Conservation (phyloP, 2,797 vertebrate species). For the Myotis pilosus region DNA sequence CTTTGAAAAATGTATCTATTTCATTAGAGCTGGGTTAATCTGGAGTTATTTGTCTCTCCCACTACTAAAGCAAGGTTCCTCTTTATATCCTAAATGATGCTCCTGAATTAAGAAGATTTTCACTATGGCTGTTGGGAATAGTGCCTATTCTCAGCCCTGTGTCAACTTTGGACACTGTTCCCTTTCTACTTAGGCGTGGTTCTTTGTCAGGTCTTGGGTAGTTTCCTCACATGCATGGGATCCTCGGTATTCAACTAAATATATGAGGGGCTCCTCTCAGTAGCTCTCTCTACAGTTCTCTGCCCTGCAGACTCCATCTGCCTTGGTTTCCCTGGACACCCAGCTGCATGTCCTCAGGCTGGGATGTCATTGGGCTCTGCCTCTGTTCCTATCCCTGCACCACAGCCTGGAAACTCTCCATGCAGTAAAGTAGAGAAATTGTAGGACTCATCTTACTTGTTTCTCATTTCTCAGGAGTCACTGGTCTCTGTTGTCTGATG, state of each 20-base stretch:
- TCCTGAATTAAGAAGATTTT: background rate
- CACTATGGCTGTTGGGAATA: background rate
- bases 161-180: background rate
- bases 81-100: background rate
- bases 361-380: background rate
- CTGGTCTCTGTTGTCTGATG: background rate
- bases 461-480: background rate
- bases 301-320: background rate
- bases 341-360: background rate
- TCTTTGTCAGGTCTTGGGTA: background rate
- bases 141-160: background rate
- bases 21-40: background rate
- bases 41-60: background rate
- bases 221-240: background rate
- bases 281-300: background rate
- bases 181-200: background rate
- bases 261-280: background rate
- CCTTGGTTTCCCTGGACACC: background rate
- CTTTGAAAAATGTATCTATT: background rate
- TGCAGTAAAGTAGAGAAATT: background rate
- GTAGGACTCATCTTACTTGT: background rate
- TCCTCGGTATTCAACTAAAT: background rate
- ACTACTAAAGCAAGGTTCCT: background rate
- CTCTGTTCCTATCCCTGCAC: fast-evolving
- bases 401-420: background rate